Conservation (phyloP, 2,113 vertebrate genomes). For the Leptobrachium leishanense region DNA sequence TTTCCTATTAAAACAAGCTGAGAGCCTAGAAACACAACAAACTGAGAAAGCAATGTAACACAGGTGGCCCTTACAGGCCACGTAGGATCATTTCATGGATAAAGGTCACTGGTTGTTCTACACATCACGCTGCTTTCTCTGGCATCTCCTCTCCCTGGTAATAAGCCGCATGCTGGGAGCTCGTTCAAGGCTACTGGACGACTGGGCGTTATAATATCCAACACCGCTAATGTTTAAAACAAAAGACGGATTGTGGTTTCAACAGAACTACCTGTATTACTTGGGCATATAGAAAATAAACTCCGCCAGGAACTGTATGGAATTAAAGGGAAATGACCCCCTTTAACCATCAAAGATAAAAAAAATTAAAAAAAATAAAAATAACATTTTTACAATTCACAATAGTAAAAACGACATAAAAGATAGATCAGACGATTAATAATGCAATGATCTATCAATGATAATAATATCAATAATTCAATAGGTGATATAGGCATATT, state of each 20-base stretch:
- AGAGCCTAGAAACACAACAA: constrained; percentile 3
- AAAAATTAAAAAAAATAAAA: no score
- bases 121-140: not conserved
- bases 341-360: no score
- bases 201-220: not conserved
- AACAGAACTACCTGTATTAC: not conserved
- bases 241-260: not conserved
- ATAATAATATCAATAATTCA: no score
- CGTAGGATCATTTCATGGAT: constrained; percentile 7
- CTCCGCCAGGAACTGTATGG: not conserved
- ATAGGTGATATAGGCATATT: no score
- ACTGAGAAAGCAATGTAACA: constrained; percentile 8
- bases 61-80: constrained; percentile 18
- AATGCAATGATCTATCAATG: no score
- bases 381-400: no score
- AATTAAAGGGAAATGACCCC: not conserved
- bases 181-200: not conserved
- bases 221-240: not conserved
- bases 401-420: no score
- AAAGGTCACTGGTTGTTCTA: constrained; percentile 7
- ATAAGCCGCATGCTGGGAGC: not conserved
- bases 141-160: not conserved
- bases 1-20: constrained; percentile 19
- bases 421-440: no score
- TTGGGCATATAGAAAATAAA: not conserved